Base-by-base conservation (phyloP, 2,888 invertebrate genomes). In the Thysanoteuthis rhombus region DNA sequence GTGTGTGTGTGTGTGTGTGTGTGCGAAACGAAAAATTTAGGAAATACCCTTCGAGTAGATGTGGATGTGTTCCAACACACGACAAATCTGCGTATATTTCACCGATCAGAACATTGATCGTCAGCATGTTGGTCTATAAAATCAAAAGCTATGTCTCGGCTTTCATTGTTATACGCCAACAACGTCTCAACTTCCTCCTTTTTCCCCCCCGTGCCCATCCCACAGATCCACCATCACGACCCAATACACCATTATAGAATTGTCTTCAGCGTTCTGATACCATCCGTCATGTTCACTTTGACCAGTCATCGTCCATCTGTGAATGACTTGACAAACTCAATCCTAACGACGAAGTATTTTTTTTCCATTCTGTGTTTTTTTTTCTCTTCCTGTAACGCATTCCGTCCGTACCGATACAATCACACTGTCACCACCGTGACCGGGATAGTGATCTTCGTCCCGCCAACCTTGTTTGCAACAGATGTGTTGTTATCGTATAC, bases 291-390 rank as follows among this genome's bases (percentile, higher is more conserved):
- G 10, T 36, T 12, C 16, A 75, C 75, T 75, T 75, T 75, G 75
- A 75, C 75, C n/a, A 75, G 75, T 75, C 75, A 75, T 75, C 75
- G 75, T 75, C n/a, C 75, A 75, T 75, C 75, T 75, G 75, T n/a
- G 75, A 75, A 75, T 75, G 75, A 75, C 75, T 75, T 75, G 75
- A n/a, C 75, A 75, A 75, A 75, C n/a, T 36, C n/a, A 75, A 75
- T 75, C 75, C n/a, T 75, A 75, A 36, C 75, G 75, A n/a, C 75
- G 19, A 75, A 75, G 75, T n/a, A 75, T 75, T 75, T 75, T 75
- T 75, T n/a, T 75, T 16, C 12, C n/a, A 36, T 4, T 75, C 12
- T 75, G 75, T 75, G n/a, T 6, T 75, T n/a, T 4, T 75, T 75
- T n/a, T n/a, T n/a, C 16, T 25, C 19, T 19, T 12, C 16, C 75